Evolutionary conservation across 2,888 invertebrate species (phyloP).

Genomic region (Volucella inanis): DNA sequence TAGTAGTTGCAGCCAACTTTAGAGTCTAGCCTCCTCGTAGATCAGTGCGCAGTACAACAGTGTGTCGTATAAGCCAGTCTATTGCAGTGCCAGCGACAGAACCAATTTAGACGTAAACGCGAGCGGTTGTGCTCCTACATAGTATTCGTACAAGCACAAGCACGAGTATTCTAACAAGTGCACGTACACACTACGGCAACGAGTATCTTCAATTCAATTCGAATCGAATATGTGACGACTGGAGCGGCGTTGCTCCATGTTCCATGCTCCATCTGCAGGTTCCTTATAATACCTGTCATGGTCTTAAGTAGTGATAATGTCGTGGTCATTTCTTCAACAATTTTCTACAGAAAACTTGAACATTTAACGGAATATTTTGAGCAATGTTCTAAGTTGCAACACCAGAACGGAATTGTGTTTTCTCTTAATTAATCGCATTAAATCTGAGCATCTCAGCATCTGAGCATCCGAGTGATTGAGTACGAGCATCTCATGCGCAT

Average conservation of each 20-base stretch:
- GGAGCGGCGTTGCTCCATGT: constrained; percentile 4
- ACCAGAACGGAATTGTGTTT: constrained; percentile 36
- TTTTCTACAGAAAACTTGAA: constrained; percentile 48
- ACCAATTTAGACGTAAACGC: constrained; percentile 71
- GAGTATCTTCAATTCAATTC: constrained; percentile 30
- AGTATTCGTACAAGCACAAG: background rate
- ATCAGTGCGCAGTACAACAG: constrained; percentile 25
- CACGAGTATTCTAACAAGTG: background rate
- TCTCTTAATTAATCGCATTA: constrained; percentile 48
- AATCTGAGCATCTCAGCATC: background rate
- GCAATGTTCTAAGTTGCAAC: constrained; percentile 21
- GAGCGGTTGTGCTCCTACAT: constrained; percentile 56
- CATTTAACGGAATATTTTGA: constrained; percentile 56
- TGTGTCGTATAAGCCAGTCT: constrained; percentile 62
- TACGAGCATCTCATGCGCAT: constrained; percentile 40
- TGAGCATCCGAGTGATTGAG: background rate
- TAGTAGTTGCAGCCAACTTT: no score
- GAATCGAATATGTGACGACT: constrained; percentile 66
- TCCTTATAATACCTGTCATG: constrained; percentile 55
- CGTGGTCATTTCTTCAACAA: constrained; percentile 46
- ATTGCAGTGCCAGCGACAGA: constrained; percentile 65
- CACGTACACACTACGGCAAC: constrained; percentile 6
- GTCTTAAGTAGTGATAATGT: constrained; percentile 64
- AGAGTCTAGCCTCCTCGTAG: constrained; percentile 3
- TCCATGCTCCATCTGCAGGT: constrained; percentile 30